These are phyloP conservation scores for Falco peregrinus DNA, from an alignment of 2,797 vertebrate genomes.

Conservation along the genomic window DNA sequence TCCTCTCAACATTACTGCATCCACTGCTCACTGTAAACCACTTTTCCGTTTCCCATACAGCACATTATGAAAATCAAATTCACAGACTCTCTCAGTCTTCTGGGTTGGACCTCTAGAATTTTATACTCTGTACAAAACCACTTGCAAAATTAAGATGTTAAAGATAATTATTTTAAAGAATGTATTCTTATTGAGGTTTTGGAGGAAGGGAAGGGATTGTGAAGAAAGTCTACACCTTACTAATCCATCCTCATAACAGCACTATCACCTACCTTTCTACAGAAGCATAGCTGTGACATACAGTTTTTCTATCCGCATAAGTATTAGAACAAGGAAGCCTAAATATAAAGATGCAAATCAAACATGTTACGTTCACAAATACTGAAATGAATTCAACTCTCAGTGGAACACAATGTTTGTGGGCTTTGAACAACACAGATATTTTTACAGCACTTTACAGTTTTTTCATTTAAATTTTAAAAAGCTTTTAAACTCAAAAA, in stretches of 20 bases:
- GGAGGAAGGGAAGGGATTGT: background rate
- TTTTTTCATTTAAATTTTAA: background rate
- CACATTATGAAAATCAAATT: background rate
- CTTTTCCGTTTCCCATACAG: background rate
- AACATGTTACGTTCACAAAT: background rate
- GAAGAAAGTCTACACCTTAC: background rate
- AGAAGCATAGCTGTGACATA: background rate
- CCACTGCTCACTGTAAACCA: background rate
- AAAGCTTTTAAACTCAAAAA: background rate
- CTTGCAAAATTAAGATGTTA: background rate
- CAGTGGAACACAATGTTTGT: background rate
- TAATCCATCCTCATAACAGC: background rate
- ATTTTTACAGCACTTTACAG: background rate
- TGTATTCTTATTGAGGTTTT: background rate
- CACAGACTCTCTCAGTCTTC: background rate
- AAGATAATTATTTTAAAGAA: background rate
- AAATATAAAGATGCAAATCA: constrained; percentile 35
- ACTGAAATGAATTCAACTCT: background rate
- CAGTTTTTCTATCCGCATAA: background rate
- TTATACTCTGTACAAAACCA: background rate
- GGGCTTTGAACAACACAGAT: background rate
- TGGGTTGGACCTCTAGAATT: background rate
- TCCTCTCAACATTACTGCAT: background rate
- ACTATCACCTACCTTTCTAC: constrained; percentile 30
- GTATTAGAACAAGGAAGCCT: background rate